Conservation (phyloP, 2,888 invertebrate genomes). For the Phalera bucephala region DNA sequence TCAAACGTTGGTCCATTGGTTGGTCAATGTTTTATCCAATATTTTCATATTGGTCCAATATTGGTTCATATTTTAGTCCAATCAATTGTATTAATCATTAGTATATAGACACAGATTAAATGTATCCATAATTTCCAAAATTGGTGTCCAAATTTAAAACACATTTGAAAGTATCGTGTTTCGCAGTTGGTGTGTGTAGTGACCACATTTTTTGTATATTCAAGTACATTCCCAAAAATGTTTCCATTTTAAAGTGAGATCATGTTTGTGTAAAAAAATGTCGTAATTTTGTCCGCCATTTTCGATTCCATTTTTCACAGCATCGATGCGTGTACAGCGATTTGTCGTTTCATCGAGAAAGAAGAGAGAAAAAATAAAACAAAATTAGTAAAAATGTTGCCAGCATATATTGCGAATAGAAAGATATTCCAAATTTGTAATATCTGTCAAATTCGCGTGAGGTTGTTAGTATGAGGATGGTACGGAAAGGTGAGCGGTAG, state of each 20-base stretch:
- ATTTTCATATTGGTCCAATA: too few species aligned
- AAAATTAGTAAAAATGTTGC: constrained; percentile 77
- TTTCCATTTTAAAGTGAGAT: too few species aligned
- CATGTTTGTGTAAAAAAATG: too few species aligned
- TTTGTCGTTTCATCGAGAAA: constrained; percentile 23
- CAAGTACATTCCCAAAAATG: too few species aligned
- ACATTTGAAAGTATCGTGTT: too few species aligned
- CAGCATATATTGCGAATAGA: constrained; percentile 34
- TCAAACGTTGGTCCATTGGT: too few species aligned
- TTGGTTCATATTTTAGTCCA: too few species aligned
- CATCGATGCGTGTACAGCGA: constrained; percentile 18
- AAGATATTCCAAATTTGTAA: constrained; percentile 15
- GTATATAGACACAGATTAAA: too few species aligned
- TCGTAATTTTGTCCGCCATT: constrained; percentile 11
- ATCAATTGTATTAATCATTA: too few species aligned
- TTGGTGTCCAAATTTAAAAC: too few species aligned
- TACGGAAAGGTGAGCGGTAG: constrained; percentile 33
- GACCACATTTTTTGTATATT: not conserved
- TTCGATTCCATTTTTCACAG: constrained; percentile 1
- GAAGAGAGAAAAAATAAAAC: constrained; percentile 51
- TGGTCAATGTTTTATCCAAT: too few species aligned
- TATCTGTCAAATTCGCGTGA: constrained; percentile 16
- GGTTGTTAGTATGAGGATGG: constrained; percentile 35
- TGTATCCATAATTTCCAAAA: too few species aligned
- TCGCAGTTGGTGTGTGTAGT: not conserved